Conservation (phyloP, 2,888 invertebrate species). For the Schizotus pectinicornis region DNA sequence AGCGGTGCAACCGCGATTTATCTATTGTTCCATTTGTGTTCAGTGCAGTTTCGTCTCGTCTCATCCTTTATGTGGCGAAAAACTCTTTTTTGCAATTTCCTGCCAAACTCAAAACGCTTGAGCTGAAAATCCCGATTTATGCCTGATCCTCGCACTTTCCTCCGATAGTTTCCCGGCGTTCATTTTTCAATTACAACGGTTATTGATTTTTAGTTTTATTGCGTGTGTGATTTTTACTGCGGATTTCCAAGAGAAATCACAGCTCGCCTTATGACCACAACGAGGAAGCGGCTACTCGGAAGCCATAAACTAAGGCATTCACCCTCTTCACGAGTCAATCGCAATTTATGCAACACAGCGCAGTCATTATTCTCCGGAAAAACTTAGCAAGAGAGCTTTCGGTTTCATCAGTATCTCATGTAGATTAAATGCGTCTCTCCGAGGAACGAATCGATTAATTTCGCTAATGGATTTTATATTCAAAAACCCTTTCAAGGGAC, state of each 20-base stretch:
- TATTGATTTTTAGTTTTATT: background rate
- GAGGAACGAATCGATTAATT: background rate
- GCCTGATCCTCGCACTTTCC: background rate
- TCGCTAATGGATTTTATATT: constrained; percentile 6
- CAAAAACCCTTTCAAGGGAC: background rate
- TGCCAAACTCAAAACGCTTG: background rate
- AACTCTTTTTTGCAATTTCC: background rate
- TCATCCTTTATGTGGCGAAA: too few relatives aligned
- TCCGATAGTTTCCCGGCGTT: background rate
- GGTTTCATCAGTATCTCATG: constrained; percentile 3
- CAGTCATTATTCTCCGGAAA: background rate
- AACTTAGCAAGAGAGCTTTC: constrained; percentile 4
- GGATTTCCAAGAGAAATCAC: background rate
- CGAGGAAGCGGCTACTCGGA: constrained; percentile 24
- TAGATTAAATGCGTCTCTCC: constrained; percentile 4
- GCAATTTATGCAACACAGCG: constrained; percentile 8
- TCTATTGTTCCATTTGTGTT: too few relatives aligned
- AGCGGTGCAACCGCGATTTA: too few relatives aligned
- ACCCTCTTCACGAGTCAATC: constrained; percentile 7
- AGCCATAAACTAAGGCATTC: constrained; percentile 16
- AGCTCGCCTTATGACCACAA: constrained; percentile 10
- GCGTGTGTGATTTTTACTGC: background rate
- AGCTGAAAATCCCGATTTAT: background rate
- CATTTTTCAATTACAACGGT: background rate
- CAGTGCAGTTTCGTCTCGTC: too few relatives aligned